Percentiles rank a stretch among this genome's conserved stretches.
phyloP scores from a whole-genome alignment of 2,888 invertebrate species.

The Eueremaeus valkanovi region DNA sequence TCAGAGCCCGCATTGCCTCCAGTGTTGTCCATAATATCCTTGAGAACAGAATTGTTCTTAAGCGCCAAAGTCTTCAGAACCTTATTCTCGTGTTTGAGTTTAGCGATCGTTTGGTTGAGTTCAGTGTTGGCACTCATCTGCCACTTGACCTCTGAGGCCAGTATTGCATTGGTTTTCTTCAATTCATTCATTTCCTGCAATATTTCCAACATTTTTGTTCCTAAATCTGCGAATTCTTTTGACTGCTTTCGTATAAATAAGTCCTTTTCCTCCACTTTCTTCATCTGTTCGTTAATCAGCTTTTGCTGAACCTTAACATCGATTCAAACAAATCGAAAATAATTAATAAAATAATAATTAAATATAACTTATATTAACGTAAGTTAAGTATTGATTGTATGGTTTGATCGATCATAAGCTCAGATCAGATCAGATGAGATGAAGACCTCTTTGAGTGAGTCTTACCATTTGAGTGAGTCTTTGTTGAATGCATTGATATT shows the following conservation, averaged over 20 bases:
- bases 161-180: neutral
- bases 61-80: conserved; percentile 7
- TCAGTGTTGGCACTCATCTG: conserved; percentile 19
- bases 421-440: too few species aligned
- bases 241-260: neutral
- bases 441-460: neutral
- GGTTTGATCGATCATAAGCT: too few species aligned
- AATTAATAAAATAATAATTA: too few species aligned
- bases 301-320: conserved; percentile 29
- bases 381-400: too few species aligned
- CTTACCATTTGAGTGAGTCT: conserved; percentile 29
- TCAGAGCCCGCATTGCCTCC: neutral
- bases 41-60: neutral
- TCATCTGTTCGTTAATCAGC: conserved; percentile 20
- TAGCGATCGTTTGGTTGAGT: conserved; percentile 21
- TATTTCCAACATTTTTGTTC: neutral
- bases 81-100: conserved; percentile 21
- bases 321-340: neutral
- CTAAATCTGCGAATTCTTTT: conserved; percentile 19
- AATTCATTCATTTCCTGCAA: conserved; percentile 5
- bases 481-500: conserved; percentile 35
- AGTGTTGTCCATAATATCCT: neutral
- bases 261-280: conserved; percentile 18
- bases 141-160: conserved; percentile 29
- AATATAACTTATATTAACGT: too few species aligned